Evolutionary conservation across 2,888 invertebrate species (phyloP).

Genomic region (Nymphalis c-album): DNA sequence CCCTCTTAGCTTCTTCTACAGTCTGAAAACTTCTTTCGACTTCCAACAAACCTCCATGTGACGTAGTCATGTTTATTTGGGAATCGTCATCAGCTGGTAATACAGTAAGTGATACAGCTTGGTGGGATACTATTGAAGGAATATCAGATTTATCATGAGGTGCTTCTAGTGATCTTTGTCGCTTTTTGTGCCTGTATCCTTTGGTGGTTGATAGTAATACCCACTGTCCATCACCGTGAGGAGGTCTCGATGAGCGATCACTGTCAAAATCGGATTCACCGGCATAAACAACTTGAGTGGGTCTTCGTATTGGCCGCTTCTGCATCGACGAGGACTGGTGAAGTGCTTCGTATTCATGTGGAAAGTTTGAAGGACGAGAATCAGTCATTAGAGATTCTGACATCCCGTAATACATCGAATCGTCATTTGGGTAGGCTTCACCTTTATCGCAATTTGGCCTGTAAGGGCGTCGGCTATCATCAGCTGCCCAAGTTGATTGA

Average conservation of each 20-base stretch:
- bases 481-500: slow-evolving; percentile 66
- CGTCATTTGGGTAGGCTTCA: slow-evolving; percentile 58
- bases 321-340: slow-evolving; percentile 61
- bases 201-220: slow-evolving; percentile 88
- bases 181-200: slow-evolving; percentile 84
- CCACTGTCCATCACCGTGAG: slow-evolving; percentile 88
- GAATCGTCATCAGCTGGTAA: slow-evolving; percentile 84
- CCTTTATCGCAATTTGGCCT: slow-evolving; percentile 72
- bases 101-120: slow-evolving; percentile 85
- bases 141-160: slow-evolving; percentile 52
- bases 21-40: slow-evolving; percentile 87
- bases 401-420: slow-evolving; percentile 65
- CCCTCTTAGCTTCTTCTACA: slow-evolving; percentile 82
- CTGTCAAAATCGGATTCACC: slow-evolving; percentile 65
- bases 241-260: slow-evolving; percentile 82
- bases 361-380: slow-evolving; percentile 73
- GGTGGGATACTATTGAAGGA: slow-evolving; percentile 71
- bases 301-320: slow-evolving; percentile 67
- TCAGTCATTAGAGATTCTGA: slow-evolving; percentile 76
- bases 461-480: slow-evolving; percentile 68
- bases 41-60: slow-evolving; percentile 88
- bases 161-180: slow-evolving; percentile 66
- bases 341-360: slow-evolving; percentile 72
- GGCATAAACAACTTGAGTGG: slow-evolving; percentile 76
- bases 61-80: slow-evolving; percentile 83